phyloP scores from a whole-genome alignment of 2,113 vertebrate species.

The Aptenodytes forsteri region DNA sequence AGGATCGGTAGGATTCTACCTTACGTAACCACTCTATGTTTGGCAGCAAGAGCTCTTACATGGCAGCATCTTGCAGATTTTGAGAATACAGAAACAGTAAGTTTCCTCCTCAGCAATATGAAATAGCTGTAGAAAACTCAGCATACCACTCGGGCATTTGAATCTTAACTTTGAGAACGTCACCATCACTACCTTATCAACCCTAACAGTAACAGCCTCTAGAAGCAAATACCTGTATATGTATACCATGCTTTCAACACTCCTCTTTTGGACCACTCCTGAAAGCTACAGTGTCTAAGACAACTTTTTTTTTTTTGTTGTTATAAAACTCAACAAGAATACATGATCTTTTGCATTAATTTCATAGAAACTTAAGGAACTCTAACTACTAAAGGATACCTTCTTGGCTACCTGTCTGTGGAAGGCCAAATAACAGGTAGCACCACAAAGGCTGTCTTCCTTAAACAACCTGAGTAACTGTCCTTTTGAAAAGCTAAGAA shows the following conservation, averaged over 20 bases:
- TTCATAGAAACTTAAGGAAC: neutral
- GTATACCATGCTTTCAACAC: neutral
- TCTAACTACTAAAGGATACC: neutral
- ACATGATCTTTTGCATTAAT: neutral
- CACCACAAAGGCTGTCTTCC: neutral
- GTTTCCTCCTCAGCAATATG: neutral
- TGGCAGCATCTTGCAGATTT: neutral
- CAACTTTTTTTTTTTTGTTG: neutral
- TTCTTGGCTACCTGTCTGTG: neutral
- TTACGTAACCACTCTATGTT: neutral
- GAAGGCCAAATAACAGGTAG: neutral
- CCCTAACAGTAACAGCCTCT: neutral
- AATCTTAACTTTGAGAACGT: neutral
- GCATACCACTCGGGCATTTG: neutral
- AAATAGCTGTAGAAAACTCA: neutral
- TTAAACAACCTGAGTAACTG: neutral
- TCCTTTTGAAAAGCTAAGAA: neutral
- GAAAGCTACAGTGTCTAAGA: neutral
- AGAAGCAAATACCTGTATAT: accelerated
- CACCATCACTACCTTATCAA: neutral
- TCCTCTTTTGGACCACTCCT: neutral
- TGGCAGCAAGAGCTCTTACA: neutral
- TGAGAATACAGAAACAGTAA: neutral
- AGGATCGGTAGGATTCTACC: neutral
- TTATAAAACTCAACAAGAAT: neutral